Percentiles rank a stretch among this genome's conserved stretches.
Conservation (phyloP, 2,113 vertebrate species). For the Pygoscelis antarcticus region DNA sequence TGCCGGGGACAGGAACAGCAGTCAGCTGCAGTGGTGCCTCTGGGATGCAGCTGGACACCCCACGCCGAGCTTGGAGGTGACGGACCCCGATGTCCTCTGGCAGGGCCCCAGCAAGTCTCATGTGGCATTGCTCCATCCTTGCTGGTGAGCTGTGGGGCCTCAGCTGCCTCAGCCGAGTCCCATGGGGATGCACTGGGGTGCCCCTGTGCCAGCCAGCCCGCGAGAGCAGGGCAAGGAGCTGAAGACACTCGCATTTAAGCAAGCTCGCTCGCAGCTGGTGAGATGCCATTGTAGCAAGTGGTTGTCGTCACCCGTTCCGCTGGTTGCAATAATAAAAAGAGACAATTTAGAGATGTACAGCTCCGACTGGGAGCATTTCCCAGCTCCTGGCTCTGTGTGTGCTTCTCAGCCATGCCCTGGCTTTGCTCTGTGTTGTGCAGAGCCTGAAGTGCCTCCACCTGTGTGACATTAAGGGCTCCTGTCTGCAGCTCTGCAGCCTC, state of each 20-base stretch:
- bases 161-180: not conserved
- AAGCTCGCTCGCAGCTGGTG: not conserved
- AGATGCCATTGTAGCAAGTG: not conserved
- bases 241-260: not conserved
- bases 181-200: not conserved
- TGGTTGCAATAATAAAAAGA: not conserved
- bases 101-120: not conserved
- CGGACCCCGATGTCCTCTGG: not conserved
- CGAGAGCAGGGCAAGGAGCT: not conserved
- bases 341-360: constrained; percentile 6
- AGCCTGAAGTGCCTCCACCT: not conserved
- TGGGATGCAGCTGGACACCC: not conserved
- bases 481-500: not conserved
- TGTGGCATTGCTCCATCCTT: not conserved
- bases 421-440: not conserved
- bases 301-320: not conserved
- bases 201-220: not conserved
- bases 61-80: not conserved
- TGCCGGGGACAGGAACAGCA: not conserved
- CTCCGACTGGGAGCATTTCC: not conserved
- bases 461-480: not conserved
- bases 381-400: not conserved
- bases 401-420: not conserved
- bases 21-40: not conserved
- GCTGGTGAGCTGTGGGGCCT: not conserved